A percentile compares a stretch with the other conserved stretches of the same genome.
Evolutionary conservation across 2,888 invertebrate genomes (phyloP).

Genomic region (Acleris sparsana): DNA sequence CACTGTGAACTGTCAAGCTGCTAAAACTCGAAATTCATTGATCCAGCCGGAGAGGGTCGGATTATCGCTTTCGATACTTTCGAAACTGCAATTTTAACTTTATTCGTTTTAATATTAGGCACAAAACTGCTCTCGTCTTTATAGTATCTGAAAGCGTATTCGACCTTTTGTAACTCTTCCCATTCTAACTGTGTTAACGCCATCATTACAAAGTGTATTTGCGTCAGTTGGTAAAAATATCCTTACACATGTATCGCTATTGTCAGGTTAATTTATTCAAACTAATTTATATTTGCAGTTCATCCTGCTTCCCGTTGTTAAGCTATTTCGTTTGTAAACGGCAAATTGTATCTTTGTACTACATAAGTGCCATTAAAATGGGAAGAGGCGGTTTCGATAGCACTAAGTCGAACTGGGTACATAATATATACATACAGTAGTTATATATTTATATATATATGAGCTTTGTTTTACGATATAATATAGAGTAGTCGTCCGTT

Average conservation of each 20-base stretch:
- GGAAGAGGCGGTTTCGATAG: conserved; percentile 27
- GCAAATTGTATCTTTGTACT: conserved; percentile 9
- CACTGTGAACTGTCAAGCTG: conserved; percentile 55
- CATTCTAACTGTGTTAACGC: neutral
- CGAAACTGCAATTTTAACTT: too few relatives aligned
- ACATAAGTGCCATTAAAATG: conserved; percentile 9
- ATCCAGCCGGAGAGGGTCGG: conserved; percentile 9
- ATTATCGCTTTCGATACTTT: conserved; percentile 6
- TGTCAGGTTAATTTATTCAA: neutral
- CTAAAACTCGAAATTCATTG: conserved; percentile 38
- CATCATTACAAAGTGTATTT: conserved; percentile 5
- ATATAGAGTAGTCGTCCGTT: conserved; percentile 63
- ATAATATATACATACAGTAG: conserved; percentile 68
- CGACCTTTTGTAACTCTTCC: conserved; percentile 1
- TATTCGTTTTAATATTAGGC: too few relatives aligned
- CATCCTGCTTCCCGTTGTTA: too few relatives aligned
- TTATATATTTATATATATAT: conserved; percentile 75
- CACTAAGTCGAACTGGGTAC: conserved; percentile 45
- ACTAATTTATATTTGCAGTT: neutral
- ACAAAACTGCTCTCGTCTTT: too few relatives aligned
- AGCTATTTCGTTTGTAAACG: neutral
- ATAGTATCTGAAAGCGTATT: neutral
- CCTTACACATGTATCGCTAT: too few relatives aligned
- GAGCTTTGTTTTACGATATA: conserved; percentile 76
- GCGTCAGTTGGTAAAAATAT: neutral